Base-by-base conservation (phyloP, 2,888 invertebrate genomes). In the Limenitis camilla region DNA sequence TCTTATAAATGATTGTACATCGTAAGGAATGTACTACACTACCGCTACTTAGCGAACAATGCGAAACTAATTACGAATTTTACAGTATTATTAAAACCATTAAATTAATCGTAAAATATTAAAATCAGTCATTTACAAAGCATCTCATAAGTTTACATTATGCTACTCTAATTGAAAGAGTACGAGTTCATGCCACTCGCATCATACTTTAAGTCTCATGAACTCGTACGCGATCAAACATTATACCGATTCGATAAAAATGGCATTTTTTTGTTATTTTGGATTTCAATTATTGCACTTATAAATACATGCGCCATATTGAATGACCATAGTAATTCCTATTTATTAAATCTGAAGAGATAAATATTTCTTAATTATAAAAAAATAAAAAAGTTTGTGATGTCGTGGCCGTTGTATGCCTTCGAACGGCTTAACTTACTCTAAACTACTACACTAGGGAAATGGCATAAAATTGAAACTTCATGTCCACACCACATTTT, bases 111-210 rank as follows among this genome's bases (percentile, higher is more conserved):
- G 63, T 67, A 71, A 76, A 79, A 71, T 68, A 72, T 72, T 71
- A 56, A 78, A 79, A 81, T 81, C 82, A 82, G 82, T 81, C 82
- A 78, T 78, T 76, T 81, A 80, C 77, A 78, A 74, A 74, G 72
- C 70, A 69, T 67, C 65, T 61, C 62, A 61, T 67, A 65, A 65
- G 67, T 67, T 68, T 74, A 73, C 69, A 72, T 71, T 70, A 65
- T 61, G 41, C 63, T 67, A 68, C 54, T 39, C 42, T 52, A 56
- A 58, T 49, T 46, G 49, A n/a, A n/a, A n/a, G n/a, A n/a, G n/a
- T n/a, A n/a, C n/a, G n/a, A n/a, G n/a, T n/a, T n/a, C n/a, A n/a
- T n/a, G n/a, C n/a, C n/a, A n/a, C n/a, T n/a, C n/a, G n/a, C n/a
- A n/a, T n/a, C n/a, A n/a, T n/a, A n/a, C n/a, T n/a, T n/a, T n/a